Evolutionary conservation across 1,140 invertebrate genomes (phyloP), one percentile per base, ranked within the genome.

Genomic region (Dermatophagoides farinae): DNA sequence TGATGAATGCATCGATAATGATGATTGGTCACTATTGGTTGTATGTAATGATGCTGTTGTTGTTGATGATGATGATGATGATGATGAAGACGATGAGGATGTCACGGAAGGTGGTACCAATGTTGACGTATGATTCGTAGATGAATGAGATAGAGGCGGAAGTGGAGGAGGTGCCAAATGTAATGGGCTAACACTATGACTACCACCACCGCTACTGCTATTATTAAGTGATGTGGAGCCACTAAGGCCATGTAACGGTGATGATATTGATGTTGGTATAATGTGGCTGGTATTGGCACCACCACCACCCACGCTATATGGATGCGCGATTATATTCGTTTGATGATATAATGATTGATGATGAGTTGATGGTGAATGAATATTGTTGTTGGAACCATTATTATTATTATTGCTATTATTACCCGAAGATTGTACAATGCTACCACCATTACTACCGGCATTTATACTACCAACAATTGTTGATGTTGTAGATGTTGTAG

Each of bases 391-490:
- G 31, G 31, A 31, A 31, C 31, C 31, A 31, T 31, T 31, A 31
- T 31, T 31, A 31, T 31, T 31, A 31, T 31, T 31, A 31, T 31
- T 31, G 31, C 18, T 18, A 51, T 18, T 23, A 51, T 18, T 23
- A 51, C 49, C 23, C 14, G 16, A 22, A 1, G 49, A 23, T 51
- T 18, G 18, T 20, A 14, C 47, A 8, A 8, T 18, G 12, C 49
- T 18, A 22, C 63, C 63, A 1, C 61, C 61, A 54, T 61, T 65
- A 46, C 61, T 61, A 16, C 64, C 62, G 39, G 61, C 61, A 18
- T 16, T 61, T 23, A 4, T 31, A 23, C 44, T 51, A 38, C 57
- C 61, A 14, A 57, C 52, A 44, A 20, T 31, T 4, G 31, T 31
- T 4, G 31, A 8, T 31, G 31, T 31, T 31, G 31, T 31, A 4